Base-by-base conservation (phyloP, 2,113 vertebrate genomes). In the Alouatta palliata region DNA sequence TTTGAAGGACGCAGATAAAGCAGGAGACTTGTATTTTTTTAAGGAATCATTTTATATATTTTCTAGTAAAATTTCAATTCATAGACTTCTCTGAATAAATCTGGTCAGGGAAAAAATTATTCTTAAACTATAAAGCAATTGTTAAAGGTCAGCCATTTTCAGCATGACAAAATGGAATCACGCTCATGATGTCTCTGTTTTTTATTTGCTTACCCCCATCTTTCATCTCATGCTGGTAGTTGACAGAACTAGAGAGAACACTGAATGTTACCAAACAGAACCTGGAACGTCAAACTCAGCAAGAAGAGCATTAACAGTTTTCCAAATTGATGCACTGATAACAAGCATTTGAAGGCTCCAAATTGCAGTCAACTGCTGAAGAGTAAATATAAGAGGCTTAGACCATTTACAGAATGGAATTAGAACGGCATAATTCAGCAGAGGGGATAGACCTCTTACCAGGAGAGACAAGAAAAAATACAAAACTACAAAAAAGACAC, bases 371-470 rank as follows among this genome's bases (percentile, higher is more conserved):
- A 95, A 89, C 96, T 98, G 93, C 98, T 98, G 97, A 98, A 97
- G 94, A 98, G 98, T 64, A 64, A 99, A 99, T 98, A 98, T 49
- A 97, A 97, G 32, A 93, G 92, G 96, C 96, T 97, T 97, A 98
- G 98, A 98, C 98, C 98, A 97, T 97, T 98, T 97, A 96, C 13
- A 98, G 97, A 96, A 98, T 97, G 98, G 98, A 98, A 98, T 98
- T 98, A 98, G 86, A 98, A 98, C 98, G 98, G 98, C 98, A 98
- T 99, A 99, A 99, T 98, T 99, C 99, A 99, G 95, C 96, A 96
- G 97, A 97, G 94, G 98, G 98, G 98, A 64, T 99, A 98, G 99
- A 99, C 98, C 98, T 98, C 99, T 99, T 96, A 98, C 98, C 98
- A 99, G 97, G 99, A 99, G 92, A 98, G 58, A 98, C 96, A 98